phyloP scores from a whole-genome alignment of 2,113 vertebrate genomes.

The Donacobius atricapilla region DNA sequence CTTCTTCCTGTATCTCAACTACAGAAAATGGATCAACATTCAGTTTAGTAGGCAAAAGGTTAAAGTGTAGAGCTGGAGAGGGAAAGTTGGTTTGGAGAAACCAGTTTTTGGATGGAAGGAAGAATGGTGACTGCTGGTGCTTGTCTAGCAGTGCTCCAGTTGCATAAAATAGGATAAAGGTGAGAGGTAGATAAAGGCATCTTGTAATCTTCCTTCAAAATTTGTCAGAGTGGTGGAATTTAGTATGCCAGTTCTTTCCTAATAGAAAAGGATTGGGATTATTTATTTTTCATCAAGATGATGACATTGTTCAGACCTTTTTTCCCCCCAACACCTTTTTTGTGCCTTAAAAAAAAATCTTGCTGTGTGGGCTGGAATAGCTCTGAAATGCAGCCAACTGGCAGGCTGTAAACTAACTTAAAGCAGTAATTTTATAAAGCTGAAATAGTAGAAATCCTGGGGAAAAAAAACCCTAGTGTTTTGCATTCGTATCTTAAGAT shows the following conservation, averaged over 20 bases:
- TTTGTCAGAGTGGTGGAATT: not conserved
- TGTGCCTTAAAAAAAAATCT: not conserved
- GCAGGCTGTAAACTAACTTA: not conserved
- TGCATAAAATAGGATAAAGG: not conserved
- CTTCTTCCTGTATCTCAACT: not conserved
- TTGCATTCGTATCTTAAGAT: not conserved
- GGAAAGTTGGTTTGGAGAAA: not conserved
- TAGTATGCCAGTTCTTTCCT: not conserved
- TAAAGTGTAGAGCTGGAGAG: not conserved
- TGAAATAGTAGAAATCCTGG: constrained; percentile 16
- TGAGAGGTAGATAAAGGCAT: not conserved
- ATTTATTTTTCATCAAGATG: not conserved
- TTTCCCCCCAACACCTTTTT: not conserved
- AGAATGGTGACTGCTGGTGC: not conserved
- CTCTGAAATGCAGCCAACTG: constrained; percentile 40
- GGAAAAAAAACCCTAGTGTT: constrained; percentile 5
- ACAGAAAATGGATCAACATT: fast-evolving
- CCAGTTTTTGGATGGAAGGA: not conserved
- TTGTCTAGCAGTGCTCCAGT: not conserved
- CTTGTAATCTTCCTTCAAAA: not conserved
- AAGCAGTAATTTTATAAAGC: not conserved
- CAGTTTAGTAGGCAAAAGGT: not conserved
- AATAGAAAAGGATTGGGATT: not conserved
- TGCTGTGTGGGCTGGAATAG: not conserved
- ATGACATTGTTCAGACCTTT: not conserved